These are phyloP conservation scores for Drosophila tristis DNA, from an alignment of 1,140 invertebrate species.

Conservation along the genomic window DNA sequence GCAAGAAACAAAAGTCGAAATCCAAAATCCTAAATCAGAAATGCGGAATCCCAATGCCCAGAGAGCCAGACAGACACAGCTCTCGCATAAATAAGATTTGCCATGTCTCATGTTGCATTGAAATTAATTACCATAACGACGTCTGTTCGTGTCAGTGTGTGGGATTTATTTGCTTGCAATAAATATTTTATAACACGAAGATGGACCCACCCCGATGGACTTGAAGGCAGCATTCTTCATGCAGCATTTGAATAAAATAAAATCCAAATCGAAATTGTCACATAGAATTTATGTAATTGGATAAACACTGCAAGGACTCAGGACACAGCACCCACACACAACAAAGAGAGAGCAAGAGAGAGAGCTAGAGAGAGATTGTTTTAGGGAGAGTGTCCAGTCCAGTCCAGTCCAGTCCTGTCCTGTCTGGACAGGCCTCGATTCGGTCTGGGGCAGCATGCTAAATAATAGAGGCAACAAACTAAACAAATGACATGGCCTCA, in stretches of 20 bases:
- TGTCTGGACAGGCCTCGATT: constrained; percentile 32
- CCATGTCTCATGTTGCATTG: constrained; percentile 65
- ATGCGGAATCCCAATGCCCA: constrained; percentile 37
- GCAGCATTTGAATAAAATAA: constrained; percentile 75
- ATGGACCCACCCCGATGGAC: constrained; percentile 39
- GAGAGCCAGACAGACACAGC: constrained; percentile 13
- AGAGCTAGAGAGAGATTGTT: no score
- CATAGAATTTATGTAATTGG: constrained; percentile 78
- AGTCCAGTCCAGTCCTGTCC: background rate
- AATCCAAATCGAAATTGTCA: constrained; percentile 78
- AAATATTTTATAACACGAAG: constrained; percentile 64
- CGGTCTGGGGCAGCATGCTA: constrained; percentile 30
- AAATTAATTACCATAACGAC: constrained; percentile 76
- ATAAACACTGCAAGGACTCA: constrained; percentile 65
- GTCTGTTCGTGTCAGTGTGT: constrained; percentile 66
- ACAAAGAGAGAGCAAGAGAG: no score
- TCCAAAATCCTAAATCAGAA: constrained; percentile 50
- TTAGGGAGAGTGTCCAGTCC: constrained; percentile 22
- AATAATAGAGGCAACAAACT: constrained; percentile 76
- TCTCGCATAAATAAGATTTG: constrained; percentile 74
- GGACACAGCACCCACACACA: background rate
- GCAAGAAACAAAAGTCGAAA: constrained; percentile 33
- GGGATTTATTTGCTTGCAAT: constrained; percentile 55
- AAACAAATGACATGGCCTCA: constrained; percentile 77
- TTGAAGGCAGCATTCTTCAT: constrained; percentile 39